Percentiles rank a stretch among this genome's conserved stretches.
phyloP scores from a whole-genome alignment of 1,140 invertebrate genomes.

The Chironomus tepperi region DNA sequence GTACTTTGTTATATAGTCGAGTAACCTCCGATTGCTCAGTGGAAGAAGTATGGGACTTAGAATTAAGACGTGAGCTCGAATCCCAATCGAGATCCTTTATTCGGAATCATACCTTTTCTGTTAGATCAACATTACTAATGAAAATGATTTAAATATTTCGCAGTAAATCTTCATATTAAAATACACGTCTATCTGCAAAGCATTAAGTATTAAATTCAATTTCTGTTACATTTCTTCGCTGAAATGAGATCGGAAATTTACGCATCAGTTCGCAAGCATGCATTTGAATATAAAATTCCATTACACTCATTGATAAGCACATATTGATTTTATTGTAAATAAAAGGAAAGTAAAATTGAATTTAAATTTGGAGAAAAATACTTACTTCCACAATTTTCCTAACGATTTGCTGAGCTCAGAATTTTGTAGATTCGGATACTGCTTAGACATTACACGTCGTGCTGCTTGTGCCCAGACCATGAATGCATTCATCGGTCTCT shows the following conservation, averaged over 20 bases:
- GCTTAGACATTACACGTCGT: conserved; percentile 74
- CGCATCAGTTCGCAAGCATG: conserved; percentile 29
- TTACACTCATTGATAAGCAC: conserved; percentile 1
- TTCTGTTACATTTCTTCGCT: no score
- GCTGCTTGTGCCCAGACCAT: conserved; percentile 97
- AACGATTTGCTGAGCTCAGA: conserved; percentile 87
- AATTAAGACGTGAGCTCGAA: no score
- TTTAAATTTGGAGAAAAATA: conserved; percentile 28
- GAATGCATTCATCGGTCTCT: conserved; percentile 90
- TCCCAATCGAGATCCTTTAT: no score
- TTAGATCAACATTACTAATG: no score
- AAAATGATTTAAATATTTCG: no score
- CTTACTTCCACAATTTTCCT: conserved; percentile 86
- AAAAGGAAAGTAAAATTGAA: background rate
- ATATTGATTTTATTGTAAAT: background rate
- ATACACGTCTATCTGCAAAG: no score
- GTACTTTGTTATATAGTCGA: no score
- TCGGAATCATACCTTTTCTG: no score
- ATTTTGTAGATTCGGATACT: conserved; percentile 86
- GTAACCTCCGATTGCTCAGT: no score
- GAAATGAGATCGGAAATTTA: conserved; percentile 18
- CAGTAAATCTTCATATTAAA: no score
- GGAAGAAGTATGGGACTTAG: no score
- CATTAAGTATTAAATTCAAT: no score
- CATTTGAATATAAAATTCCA: conserved; percentile 35